A percentile compares a stretch with the other conserved stretches of the same genome.
Conservation (phyloP, 2,797 vertebrate species). For the Coilia nasus region DNA sequence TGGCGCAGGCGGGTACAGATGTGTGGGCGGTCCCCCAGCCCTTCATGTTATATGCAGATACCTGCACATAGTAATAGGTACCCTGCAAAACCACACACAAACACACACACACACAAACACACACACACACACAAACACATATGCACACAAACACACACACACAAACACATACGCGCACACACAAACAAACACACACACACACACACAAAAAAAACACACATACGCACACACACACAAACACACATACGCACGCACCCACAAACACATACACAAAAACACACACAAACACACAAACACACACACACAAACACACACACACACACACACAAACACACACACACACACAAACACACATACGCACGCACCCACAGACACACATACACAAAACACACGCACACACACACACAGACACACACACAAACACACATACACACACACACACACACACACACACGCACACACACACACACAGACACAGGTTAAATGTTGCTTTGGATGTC, state of each 20-base stretch:
- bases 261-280: neutral
- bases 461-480: neutral
- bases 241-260: neutral
- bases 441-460: conserved; percentile 5
- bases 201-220: neutral
- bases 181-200: neutral
- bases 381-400: neutral
- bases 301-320: no score
- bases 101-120: neutral
- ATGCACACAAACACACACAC: conserved; percentile 9
- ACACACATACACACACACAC: neutral
- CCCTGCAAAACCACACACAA: conserved; percentile 71
- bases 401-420: neutral
- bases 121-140: neutral
- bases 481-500: conserved; percentile 2
- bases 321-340: no score
- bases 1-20: conserved; percentile 79
- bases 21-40: conserved; percentile 83
- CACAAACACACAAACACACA: no score
- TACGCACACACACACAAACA: conserved; percentile 2
- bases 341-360: no score
- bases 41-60: conserved; percentile 93
- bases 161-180: neutral
- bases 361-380: no score
- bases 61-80: conserved; percentile 81